Percentiles rank a stretch among this genome's conserved stretches.
Conservation (phyloP, 2,113 vertebrate genomes). For the Thermophis baileyi region DNA sequence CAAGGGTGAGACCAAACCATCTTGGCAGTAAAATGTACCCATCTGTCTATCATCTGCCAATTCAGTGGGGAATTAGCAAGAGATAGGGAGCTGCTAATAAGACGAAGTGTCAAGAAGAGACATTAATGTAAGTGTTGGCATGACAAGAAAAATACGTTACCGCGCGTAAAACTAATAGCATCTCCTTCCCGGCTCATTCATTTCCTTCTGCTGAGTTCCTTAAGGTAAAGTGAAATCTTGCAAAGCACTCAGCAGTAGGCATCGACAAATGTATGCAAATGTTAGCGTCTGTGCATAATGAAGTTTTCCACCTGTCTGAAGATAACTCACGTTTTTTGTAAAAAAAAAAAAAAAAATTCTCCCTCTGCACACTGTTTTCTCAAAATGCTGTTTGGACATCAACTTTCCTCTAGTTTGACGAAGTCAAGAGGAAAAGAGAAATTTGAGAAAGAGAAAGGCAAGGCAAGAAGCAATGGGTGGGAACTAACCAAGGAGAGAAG, state of each 20-base stretch:
- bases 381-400: background rate
- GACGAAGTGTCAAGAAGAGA: slow-evolving; percentile 48
- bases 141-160: slow-evolving; percentile 40
- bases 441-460: background rate
- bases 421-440: background rate
- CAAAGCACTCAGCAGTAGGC: background rate
- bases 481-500: too few species aligned
- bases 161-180: slow-evolving; percentile 17
- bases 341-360: too few species aligned
- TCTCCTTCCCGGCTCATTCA: slow-evolving; percentile 7
- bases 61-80: slow-evolving; percentile 49
- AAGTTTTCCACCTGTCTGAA: slow-evolving; percentile 11
- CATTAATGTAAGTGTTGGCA: slow-evolving; percentile 35
- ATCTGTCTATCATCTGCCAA: slow-evolving; percentile 52
- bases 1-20: slow-evolving; percentile 7
- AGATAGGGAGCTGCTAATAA: slow-evolving; percentile 57
- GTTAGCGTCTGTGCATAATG: slow-evolving; percentile 5
- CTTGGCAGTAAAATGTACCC: slow-evolving; percentile 39
- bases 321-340: background rate
- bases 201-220: slow-evolving; percentile 33
- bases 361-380: background rate
- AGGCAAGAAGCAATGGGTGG: background rate
- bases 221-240: slow-evolving; percentile 34
- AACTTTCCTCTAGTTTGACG: background rate
- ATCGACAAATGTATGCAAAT: slow-evolving; percentile 27